Base-by-base conservation (phyloP, 2,888 invertebrate species). In the Eupithecia insigniata region DNA sequence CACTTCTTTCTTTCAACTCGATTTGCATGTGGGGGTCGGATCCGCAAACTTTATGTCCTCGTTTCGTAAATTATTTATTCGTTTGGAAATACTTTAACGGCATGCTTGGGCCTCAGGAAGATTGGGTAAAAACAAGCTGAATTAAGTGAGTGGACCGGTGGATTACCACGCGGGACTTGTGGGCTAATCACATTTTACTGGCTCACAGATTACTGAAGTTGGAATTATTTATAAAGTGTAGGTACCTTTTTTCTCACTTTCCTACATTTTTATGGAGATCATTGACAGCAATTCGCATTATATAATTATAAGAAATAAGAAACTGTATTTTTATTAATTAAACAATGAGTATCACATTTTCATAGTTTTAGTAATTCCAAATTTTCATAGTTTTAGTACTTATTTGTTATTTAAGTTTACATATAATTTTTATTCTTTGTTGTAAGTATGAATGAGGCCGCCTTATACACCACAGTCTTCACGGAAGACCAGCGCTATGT, bases 61-160 rank as follows among this genome's bases (percentile, higher is more conserved):
- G 90, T 91, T 92, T 89, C 90, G 90, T 94, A 92, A 93, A 93
- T 93, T 91, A 94, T 94, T 93, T 92, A 94, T 92, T 87, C 92
- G 88, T 93, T 93, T 90, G 90, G 87, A 92, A 93, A 93, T 93
- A 92, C 91, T 93, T 94, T 93, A 91, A 91, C 91, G 90, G 89
- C 83, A 86, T 86, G 87, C 86, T 88, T 87, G 88, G 87, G 81
- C 85, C 85, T 84, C 85, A 83, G 87, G 90, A 92, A 92, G 92
- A 92, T 93, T 93, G 90, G 86, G 87, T 88, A 85, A 86, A 51
- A 90, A 89, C 84, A 87, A 88, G 85, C 79, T 79, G 89, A 87
- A 92, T 92, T 91, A 91, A 92, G 88, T 91, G 91, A 90, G 88
- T 89, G 89, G 78, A 84, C 87, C 86, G 85, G 83, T 81, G 84